Conservation (phyloP, 2,113 vertebrate species). For the Prionailurus viverrinus region DNA sequence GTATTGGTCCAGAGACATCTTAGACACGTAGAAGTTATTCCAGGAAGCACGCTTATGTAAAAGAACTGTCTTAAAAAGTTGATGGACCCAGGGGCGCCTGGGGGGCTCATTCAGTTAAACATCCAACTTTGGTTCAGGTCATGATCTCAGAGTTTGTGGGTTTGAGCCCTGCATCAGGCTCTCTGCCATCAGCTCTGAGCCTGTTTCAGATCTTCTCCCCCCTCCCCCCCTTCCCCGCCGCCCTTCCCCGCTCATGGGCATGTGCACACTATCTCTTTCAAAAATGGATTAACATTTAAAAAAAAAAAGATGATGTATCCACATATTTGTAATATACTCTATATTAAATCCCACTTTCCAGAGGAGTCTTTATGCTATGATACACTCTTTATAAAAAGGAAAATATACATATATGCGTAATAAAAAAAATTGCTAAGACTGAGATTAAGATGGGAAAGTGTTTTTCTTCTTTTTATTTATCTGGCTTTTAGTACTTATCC, state of each 20-base stretch:
- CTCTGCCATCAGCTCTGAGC: too few species aligned
- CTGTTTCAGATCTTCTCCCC: too few species aligned
- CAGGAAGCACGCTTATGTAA: not conserved
- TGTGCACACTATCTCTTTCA: too few species aligned
- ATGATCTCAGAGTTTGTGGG: too few species aligned
- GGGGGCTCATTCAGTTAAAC: too few species aligned
- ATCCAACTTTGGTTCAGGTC: too few species aligned
- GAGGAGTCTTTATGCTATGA: not conserved
- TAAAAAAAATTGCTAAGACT: not conserved
- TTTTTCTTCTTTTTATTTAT: not conserved
- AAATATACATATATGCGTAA: not conserved
- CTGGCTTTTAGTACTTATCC: conserved; percentile 19
- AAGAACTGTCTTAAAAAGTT: not conserved
- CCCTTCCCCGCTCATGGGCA: too few species aligned
- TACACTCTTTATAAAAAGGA: conserved; percentile 25
- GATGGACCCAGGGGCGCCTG: not conserved
- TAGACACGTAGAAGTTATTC: not conserved
- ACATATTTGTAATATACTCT: not conserved
- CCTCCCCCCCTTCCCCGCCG: too few species aligned
- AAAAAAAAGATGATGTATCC: not conserved
- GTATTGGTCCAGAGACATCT: not conserved
- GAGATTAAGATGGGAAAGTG: not conserved
- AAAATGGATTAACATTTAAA: too few species aligned
- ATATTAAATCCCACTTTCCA: not conserved
- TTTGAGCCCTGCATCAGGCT: too few species aligned